These are phyloP conservation scores for Scyliorhinus canicula DNA, from an alignment of 2,797 vertebrate genomes.

Conservation along the genomic window DNA sequence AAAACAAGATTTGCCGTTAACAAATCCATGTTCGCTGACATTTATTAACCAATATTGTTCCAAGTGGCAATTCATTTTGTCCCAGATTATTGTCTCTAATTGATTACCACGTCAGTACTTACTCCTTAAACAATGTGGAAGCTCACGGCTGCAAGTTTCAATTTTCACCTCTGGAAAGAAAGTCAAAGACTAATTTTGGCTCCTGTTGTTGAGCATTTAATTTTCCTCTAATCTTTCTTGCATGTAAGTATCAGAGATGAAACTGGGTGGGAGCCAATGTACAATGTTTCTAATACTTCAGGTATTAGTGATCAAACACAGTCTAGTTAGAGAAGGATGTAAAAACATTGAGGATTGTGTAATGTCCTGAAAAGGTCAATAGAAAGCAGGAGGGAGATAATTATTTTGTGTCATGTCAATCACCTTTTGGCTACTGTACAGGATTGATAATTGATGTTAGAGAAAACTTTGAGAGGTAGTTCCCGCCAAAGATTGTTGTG, in stretches of 20 bases:
- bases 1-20: not conserved
- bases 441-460: not conserved
- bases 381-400: not conserved
- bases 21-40: not conserved
- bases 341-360: not conserved
- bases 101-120: not conserved
- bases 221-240: not conserved
- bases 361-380: not conserved
- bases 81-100: not conserved
- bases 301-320: not conserved
- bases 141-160: not conserved
- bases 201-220: not conserved
- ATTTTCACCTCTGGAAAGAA: not conserved
- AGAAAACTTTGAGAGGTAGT: not conserved
- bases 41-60: not conserved
- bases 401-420: not conserved
- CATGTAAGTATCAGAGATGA: not conserved
- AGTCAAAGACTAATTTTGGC: not conserved
- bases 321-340: not conserved
- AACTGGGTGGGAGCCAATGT: not conserved
- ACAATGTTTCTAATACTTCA: not conserved
- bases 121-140: not conserved
- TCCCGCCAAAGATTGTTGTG: too few relatives aligned
- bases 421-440: not conserved
- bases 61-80: not conserved